Conservation (phyloP, 2,888 invertebrate species). For the Polydrusus pterygomalis region DNA sequence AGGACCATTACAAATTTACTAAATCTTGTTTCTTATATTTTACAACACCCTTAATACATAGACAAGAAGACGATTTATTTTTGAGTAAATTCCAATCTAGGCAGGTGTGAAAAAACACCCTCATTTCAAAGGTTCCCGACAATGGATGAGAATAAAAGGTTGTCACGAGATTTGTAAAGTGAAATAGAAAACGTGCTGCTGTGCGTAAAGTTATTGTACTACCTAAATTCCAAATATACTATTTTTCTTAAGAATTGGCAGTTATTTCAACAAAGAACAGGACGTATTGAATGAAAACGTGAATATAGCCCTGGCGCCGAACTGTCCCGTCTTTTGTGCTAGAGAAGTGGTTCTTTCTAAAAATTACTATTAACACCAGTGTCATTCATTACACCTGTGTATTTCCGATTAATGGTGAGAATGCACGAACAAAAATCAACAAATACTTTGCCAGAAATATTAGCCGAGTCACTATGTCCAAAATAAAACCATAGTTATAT, state of each 20-base stretch:
- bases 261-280: conserved; percentile 41
- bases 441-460: too few species aligned
- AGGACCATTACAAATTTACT: conserved; percentile 24
- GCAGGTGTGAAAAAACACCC: conserved; percentile 40
- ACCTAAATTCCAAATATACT: conserved; percentile 37
- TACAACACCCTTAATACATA: conserved; percentile 12
- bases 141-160: conserved; percentile 8
- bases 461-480: too few species aligned
- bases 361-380: conserved; percentile 4
- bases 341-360: conserved; percentile 31
- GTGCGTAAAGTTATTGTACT: conserved; percentile 45
- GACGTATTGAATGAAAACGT: conserved; percentile 36
- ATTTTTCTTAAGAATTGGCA: conserved; percentile 49
- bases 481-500: too few species aligned
- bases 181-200: conserved; percentile 25
- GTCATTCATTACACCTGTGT: conserved; percentile 15
- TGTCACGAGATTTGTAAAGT: conserved; percentile 12
- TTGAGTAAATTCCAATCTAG: conserved; percentile 27
- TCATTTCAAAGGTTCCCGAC: conserved; percentile 30
- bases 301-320: conserved; percentile 47
- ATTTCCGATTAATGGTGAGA: not conserved
- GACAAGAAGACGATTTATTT: conserved; percentile 18
- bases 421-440: too few species aligned
- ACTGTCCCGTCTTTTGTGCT: conserved; percentile 44
- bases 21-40: conserved; percentile 24